Evolutionary conservation across 1,140 invertebrate genomes (phyloP).

Genomic region (Heliconius melpomene): DNA sequence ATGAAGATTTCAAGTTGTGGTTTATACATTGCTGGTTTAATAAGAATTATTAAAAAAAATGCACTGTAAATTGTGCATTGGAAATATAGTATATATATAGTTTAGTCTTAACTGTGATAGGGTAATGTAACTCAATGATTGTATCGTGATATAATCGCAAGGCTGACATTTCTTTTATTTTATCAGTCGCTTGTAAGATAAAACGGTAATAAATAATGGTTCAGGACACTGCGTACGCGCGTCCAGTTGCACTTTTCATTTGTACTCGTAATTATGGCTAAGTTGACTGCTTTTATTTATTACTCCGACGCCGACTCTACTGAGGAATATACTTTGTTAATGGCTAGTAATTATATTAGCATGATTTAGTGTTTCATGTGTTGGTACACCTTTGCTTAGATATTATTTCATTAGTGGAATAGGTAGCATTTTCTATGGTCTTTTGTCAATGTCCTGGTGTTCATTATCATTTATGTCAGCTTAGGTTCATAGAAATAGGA

Average conservation of each 20-base stretch:
- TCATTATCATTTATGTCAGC: neutral
- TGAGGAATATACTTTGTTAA: slow-evolving; percentile 63
- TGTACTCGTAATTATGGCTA: slow-evolving; percentile 72
- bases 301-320: slow-evolving; percentile 39
- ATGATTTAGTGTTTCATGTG: slow-evolving; percentile 39
- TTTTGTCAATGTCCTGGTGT: neutral
- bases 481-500: neutral
- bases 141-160: slow-evolving; percentile 70
- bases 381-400: slow-evolving; percentile 7
- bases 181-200: slow-evolving; percentile 74
- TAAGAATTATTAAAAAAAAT: neutral
- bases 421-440: neutral
- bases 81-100: neutral
- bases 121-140: slow-evolving; percentile 62
- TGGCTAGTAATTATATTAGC: slow-evolving; percentile 53
- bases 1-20: neutral
- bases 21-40: neutral
- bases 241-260: slow-evolving; percentile 68
- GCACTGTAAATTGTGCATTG: neutral
- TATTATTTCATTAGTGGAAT: slow-evolving; percentile 19
- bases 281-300: slow-evolving; percentile 60
- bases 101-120: slow-evolving; percentile 27
- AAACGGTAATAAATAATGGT: slow-evolving; percentile 75
- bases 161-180: slow-evolving; percentile 76
- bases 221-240: slow-evolving; percentile 62